Percentiles rank a stretch among this genome's conserved stretches.
These are phyloP conservation scores for Schizothorax lantsangensis DNA, from an alignment of 2,797 vertebrate species.

Conservation along the genomic window DNA sequence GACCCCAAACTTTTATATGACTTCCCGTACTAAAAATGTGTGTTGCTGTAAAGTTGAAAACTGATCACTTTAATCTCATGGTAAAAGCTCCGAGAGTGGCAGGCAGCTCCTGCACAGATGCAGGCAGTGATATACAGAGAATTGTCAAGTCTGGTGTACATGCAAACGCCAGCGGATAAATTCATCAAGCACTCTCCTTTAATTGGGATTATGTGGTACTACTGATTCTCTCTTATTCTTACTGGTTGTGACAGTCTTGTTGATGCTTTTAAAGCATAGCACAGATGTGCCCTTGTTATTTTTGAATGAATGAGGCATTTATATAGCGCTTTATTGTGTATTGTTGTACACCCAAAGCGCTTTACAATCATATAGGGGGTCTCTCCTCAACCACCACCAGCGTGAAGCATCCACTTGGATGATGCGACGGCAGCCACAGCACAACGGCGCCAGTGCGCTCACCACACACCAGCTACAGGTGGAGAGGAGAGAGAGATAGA, in stretches of 20 bases:
- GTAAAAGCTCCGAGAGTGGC: slow-evolving; percentile 83
- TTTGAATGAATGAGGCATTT: no score
- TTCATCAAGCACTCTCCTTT: background rate
- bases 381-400: no score
- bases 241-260: background rate
- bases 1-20: background rate
- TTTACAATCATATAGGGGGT: no score
- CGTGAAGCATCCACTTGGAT: no score
- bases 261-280: background rate
- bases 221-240: background rate
- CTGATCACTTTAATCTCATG: slow-evolving; percentile 72
- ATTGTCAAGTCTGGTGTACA: background rate
- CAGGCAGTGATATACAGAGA: slow-evolving; percentile 72
- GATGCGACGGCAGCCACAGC: no score
- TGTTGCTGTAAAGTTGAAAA: background rate
- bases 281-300: background rate
- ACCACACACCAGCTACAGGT: no score
- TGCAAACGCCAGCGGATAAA: background rate
- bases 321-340: no score
- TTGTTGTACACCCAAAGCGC: no score
- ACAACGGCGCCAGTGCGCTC: no score
- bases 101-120: slow-evolving; percentile 78
- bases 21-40: background rate
- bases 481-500: no score
- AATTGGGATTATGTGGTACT: background rate